These are phyloP conservation scores for Stegana nigrithorax DNA, from an alignment of 2,888 invertebrate species.

Conservation along the genomic window DNA sequence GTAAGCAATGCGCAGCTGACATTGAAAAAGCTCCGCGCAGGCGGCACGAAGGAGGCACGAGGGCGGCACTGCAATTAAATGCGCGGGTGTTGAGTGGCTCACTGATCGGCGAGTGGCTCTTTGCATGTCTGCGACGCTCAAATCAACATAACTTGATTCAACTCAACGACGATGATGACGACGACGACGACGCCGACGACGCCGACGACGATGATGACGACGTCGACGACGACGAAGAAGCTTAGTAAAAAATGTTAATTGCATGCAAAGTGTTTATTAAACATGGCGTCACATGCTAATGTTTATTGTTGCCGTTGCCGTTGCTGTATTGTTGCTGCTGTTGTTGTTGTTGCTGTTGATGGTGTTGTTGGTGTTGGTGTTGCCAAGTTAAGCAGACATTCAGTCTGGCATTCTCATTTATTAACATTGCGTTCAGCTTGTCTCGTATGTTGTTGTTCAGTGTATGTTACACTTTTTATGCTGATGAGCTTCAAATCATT, in stretches of 20 bases:
- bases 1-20: slow-evolving; percentile 22
- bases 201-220: no score
- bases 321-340: neutral
- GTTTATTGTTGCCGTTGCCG: neutral
- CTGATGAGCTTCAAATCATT: slow-evolving; percentile 29
- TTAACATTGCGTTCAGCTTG: slow-evolving; percentile 10
- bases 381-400: slow-evolving; percentile 1
- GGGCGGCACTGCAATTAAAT: no score
- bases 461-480: slow-evolving; percentile 46
- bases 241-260: slow-evolving; percentile 55
- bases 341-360: neutral
- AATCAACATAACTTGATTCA: no score
- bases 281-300: slow-evolving; percentile 50
- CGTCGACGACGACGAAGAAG: slow-evolving; percentile 27
- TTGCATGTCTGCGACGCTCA: no score
- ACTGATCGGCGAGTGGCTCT: no score
- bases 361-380: neutral
- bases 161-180: no score
- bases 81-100: no score
- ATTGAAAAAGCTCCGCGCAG: slow-evolving; percentile 12
- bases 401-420: slow-evolving; percentile 1
- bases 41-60: neutral
- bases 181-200: no score
- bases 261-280: slow-evolving; percentile 66
- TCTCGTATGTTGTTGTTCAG: neutral